A percentile compares a stretch with the other conserved stretches of the same genome.
phyloP scores from a whole-genome alignment of 2,797 vertebrate genomes.

The Mus caroli region DNA sequence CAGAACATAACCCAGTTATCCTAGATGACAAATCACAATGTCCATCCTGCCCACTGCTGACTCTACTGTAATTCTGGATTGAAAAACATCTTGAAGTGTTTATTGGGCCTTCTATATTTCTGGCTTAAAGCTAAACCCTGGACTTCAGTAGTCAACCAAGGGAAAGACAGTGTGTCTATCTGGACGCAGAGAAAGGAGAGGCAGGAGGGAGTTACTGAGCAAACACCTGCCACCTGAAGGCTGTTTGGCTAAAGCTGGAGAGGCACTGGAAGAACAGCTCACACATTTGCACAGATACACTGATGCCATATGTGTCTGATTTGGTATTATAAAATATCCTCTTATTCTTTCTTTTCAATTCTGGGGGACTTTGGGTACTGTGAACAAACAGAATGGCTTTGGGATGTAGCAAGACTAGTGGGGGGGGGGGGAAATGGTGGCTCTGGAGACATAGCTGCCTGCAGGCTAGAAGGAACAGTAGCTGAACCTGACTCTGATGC shows the following conservation, averaged over 20 bases:
- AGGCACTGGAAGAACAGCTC: background rate
- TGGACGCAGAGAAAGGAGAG: background rate
- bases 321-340: background rate
- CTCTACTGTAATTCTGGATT: background rate
- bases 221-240: background rate
- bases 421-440: too few relatives aligned
- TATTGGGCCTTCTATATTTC: background rate
- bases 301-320: background rate
- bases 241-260: background rate
- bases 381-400: background rate
- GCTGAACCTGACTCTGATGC: background rate
- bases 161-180: background rate
- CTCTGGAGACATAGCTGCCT: background rate
- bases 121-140: background rate
- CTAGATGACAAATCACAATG: background rate
- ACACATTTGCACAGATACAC: background rate
- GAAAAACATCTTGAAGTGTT: constrained; percentile 24
- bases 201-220: background rate
- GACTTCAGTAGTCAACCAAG: background rate
- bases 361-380: background rate
- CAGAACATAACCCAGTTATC: background rate
- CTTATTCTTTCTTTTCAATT: background rate
- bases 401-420: background rate
- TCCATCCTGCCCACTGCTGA: background rate
- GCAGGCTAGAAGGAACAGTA: background rate